Evolutionary conservation across 2,888 invertebrate species (phyloP).

Genomic region (Rhamnusium bicolor): DNA sequence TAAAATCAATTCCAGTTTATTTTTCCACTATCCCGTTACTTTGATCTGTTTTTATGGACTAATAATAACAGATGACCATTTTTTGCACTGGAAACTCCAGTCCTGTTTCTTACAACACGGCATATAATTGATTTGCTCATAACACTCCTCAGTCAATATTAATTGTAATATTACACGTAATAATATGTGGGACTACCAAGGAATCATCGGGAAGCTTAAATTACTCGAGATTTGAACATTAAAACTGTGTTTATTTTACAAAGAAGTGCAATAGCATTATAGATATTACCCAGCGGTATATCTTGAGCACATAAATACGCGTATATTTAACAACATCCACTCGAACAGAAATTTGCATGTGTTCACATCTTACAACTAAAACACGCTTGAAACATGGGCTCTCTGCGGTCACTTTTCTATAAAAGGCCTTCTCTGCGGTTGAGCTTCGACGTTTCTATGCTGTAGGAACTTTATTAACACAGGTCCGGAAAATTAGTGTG

Average conservation of each 20-base stretch:
- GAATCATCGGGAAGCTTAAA: background rate
- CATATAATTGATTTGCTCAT: background rate
- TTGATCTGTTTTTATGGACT: no score
- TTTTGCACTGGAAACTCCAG: background rate
- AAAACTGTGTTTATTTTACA: background rate
- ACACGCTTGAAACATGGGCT: slow-evolving; percentile 9
- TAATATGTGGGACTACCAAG: background rate
- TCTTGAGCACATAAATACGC: slow-evolving; percentile 20
- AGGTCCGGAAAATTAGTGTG: slow-evolving; percentile 1
- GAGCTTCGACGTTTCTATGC: background rate
- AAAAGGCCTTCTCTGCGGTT: slow-evolving; percentile 14
- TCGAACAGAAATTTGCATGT: slow-evolving; percentile 24
- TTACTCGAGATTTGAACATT: background rate
- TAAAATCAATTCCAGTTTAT: no score
- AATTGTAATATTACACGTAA: slow-evolving; percentile 11
- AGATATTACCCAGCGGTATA: slow-evolving; percentile 7
- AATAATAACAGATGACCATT: background rate
- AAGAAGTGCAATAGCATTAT: background rate
- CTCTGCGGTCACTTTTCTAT: background rate
- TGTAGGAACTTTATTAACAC: background rate
- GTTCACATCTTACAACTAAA: slow-evolving; percentile 10
- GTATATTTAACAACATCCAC: slow-evolving; percentile 26
- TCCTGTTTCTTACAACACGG: background rate
- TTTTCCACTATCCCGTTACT: no score
- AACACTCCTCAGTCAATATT: background rate